Base-by-base conservation (phyloP, 2,888 invertebrate genomes). In the Eremobia ochroleuca region DNA sequence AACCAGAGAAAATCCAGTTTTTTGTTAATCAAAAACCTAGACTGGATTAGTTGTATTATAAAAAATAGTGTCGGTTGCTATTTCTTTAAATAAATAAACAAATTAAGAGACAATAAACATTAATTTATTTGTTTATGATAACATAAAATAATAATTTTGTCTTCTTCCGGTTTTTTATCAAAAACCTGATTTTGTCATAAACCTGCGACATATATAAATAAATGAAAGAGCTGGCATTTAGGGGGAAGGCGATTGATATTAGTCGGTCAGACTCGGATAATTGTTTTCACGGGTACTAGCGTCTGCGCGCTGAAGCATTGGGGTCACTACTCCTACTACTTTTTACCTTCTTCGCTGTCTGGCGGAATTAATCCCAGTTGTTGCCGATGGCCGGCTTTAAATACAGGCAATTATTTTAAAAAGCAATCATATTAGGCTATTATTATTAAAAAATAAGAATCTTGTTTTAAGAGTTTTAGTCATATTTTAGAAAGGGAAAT, bases 281-380 rank as follows among this genome's bases (percentile, higher is more conserved):
- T 8, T 28, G 59, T 72, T 34, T n/a, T 28, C 9, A 65, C 18
- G 40, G 49, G 18, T 25, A 5, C 25, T 18, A 18, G 74, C 58
- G 58, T 68, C 68, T 68, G 73, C 62, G 67, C 40, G 11, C 21
- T 64, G 49, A 49, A 37, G n/a, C 2, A 52, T 34, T 1, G 15
- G 58, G 55, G 34, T 65, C 15, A 34, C 75, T 80, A 75, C 55
- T 67, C 61, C 34, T 34, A 34, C 66, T 61, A 71, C 43, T n/a
- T 59, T 31, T 85, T 85, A 85, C 82, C 82, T 82, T 82, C 83
- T 78, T 68, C 82, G 73, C 15, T 78, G 78, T 52, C 73, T 59
- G 59, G 58, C 68, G 59, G 71, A 62, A 78, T 74, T 66, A 59
- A 73, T 81, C 65, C 84, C 68, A 67, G 66, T 66, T 55, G 49